Conservation (phyloP, 2,797 vertebrate genomes). For the Danio kyathit region DNA sequence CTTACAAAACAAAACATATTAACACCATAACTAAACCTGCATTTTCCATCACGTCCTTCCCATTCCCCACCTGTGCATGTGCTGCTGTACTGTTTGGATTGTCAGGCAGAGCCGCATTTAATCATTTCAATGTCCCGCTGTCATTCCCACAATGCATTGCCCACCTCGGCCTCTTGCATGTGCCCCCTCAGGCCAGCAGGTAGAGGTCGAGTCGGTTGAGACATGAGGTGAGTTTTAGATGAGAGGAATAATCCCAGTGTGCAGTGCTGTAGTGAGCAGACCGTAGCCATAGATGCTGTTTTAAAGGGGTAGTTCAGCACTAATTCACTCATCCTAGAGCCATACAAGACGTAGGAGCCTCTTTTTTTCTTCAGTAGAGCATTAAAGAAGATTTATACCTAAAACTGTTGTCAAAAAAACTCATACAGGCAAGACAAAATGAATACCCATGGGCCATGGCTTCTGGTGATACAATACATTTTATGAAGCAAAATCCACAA, state of each 20-base stretch:
- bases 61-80: conserved; percentile 40
- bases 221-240: conserved; percentile 82
- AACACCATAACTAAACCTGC: conserved; percentile 13
- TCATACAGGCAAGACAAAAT: no score
- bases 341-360: no score
- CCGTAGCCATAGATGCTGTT: not conserved
- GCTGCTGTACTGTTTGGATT: conserved; percentile 66
- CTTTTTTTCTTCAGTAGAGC: no score
- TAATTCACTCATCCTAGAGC: no score
- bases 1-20: not conserved
- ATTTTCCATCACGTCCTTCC: conserved; percentile 29
- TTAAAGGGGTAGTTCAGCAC: no score
- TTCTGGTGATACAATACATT: no score
- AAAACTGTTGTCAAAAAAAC: no score
- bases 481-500: no score
- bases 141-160: conserved; percentile 81
- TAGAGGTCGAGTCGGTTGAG: conserved; percentile 80
- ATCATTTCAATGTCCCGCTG: conserved; percentile 77
- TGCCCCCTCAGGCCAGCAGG: conserved; percentile 78
- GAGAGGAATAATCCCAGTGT: conserved; percentile 59
- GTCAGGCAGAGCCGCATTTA: conserved; percentile 65
- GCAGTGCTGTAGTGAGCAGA: conserved; percentile 55
- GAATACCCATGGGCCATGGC: no score
- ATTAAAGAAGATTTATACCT: no score
- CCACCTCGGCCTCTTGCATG: conserved; percentile 79